phyloP scores from a whole-genome alignment of 2,797 vertebrate species.

The Oreochromis mossambicus region DNA sequence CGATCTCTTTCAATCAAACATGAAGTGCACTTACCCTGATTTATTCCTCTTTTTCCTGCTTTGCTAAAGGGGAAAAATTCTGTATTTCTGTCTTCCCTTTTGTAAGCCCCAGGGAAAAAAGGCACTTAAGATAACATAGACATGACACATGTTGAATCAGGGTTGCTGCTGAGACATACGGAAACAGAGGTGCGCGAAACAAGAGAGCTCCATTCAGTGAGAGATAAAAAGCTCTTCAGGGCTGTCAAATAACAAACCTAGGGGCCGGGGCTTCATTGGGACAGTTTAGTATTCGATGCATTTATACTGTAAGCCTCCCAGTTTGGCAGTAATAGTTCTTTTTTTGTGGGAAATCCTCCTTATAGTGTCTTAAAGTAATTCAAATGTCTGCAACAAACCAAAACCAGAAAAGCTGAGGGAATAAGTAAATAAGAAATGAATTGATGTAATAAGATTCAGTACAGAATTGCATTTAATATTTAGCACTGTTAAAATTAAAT shows the following conservation, averaged over 20 bases:
- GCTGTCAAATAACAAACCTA: constrained; percentile 28
- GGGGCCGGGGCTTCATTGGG: constrained; percentile 7
- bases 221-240: constrained; percentile 44
- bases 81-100: constrained; percentile 38
- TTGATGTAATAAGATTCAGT: not conserved
- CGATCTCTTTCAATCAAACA: constrained; percentile 9
- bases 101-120: constrained; percentile 54
- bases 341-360: not conserved
- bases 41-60: constrained; percentile 30
- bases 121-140: constrained; percentile 67
- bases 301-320: not conserved
- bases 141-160: constrained; percentile 47
- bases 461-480: not conserved
- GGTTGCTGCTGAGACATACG: constrained; percentile 16
- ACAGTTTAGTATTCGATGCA: not conserved
- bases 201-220: constrained; percentile 46
- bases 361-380: not conserved
- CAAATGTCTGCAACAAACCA: not conserved
- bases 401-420: not conserved
- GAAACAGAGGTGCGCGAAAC: constrained; percentile 8
- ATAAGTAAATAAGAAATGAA: not conserved
- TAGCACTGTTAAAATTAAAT: not conserved
- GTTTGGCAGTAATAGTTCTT: not conserved
- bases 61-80: constrained; percentile 29
- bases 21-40: constrained; percentile 43